These are phyloP conservation scores for Lepus townsendii DNA, from an alignment of 2,797 vertebrate species.

Conservation along the genomic window DNA sequence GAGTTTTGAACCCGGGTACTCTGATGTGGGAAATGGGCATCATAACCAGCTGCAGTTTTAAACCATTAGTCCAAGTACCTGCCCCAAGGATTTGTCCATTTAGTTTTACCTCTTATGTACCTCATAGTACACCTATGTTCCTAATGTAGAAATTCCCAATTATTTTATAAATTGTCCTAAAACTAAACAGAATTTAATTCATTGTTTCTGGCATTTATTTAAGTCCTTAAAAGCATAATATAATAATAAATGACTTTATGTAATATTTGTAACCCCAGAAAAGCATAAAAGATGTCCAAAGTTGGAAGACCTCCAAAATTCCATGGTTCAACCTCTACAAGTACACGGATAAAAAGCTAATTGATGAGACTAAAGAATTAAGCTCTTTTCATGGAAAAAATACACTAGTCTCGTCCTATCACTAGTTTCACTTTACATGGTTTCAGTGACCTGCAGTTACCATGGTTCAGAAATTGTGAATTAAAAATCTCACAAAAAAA, in stretches of 20 bases:
- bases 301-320: neutral
- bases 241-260: neutral
- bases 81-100: neutral
- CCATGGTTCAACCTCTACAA: neutral
- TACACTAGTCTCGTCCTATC: neutral
- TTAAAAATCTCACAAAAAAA: too few species aligned
- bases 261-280: constrained; percentile 21
- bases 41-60: too few species aligned
- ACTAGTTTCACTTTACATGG: too few species aligned
- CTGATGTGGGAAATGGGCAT: too few species aligned
- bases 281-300: constrained; percentile 40
- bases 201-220: neutral
- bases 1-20: too few species aligned
- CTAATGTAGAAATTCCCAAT: constrained; percentile 3
- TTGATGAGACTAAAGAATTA: neutral
- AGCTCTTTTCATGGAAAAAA: constrained; percentile 25
- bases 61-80: too few species aligned
- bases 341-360: neutral
- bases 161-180: neutral
- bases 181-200: neutral
- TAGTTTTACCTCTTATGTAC: neutral
- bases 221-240: neutral
- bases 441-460: too few species aligned
- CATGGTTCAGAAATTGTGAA: too few species aligned
- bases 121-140: neutral